Conservation (phyloP, 2,797 vertebrate species). For the Esox lucius region DNA sequence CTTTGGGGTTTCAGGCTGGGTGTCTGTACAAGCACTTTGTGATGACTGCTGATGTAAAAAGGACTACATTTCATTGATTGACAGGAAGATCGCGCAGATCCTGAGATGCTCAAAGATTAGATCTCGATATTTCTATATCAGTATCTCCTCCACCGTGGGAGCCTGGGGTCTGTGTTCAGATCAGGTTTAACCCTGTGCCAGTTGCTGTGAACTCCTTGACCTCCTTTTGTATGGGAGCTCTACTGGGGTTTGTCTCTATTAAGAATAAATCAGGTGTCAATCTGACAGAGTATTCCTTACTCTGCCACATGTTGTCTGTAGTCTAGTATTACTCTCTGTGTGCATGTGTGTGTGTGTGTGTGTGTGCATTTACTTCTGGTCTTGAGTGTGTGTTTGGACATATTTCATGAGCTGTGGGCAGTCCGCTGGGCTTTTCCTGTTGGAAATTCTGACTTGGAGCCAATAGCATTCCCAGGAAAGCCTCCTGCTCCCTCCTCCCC, state of each 20-base stretch:
- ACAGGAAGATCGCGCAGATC: background rate
- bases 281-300: conserved; percentile 33
- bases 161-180: conserved; percentile 31
- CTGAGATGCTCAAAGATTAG: conserved; percentile 33
- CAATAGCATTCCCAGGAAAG: conserved; percentile 15
- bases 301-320: conserved; percentile 27
- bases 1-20: too few species aligned
- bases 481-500: conserved; percentile 20
- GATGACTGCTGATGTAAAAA: too few species aligned
- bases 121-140: conserved; percentile 48
- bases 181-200: conserved; percentile 33
- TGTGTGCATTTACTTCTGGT: background rate
- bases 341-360: conserved; percentile 13
- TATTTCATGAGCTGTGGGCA: background rate
- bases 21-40: too few species aligned
- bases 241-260: conserved; percentile 44
- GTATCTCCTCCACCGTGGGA: conserved; percentile 36
- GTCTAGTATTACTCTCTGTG: conserved; percentile 17
- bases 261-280: conserved; percentile 60
- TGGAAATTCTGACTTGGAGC: conserved; percentile 25
- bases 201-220: background rate
- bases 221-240: conserved; percentile 21
- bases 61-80: background rate
- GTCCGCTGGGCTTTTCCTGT: conserved; percentile 24
- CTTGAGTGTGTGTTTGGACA: background rate